A percentile compares a stretch with the other conserved stretches of the same genome.
phyloP scores from a whole-genome alignment of 1,140 invertebrate species.

The Lepidurus arcticus region DNA sequence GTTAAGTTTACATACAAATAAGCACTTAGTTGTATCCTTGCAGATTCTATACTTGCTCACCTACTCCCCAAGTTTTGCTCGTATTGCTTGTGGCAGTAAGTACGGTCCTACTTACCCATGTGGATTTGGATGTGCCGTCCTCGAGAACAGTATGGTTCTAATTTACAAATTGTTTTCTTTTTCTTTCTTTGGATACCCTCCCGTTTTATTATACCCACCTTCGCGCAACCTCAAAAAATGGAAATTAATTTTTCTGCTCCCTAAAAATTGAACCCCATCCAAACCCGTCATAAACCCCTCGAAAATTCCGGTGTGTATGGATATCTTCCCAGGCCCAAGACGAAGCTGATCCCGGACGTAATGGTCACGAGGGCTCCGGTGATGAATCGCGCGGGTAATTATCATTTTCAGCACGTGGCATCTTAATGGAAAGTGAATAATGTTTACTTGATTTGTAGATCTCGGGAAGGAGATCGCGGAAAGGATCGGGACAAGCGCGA shows the following conservation, averaged over 20 bases:
- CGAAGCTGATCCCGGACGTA: background rate
- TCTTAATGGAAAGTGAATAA: background rate
- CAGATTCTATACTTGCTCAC: constrained; percentile 18
- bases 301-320: constrained; percentile 12
- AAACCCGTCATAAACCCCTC: background rate
- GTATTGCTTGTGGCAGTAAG: constrained; percentile 14
- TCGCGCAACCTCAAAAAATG: background rate
- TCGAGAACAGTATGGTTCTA: background rate
- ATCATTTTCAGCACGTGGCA: background rate
- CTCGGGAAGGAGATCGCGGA: constrained; percentile 41
- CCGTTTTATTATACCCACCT: background rate
- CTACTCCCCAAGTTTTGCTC: constrained; percentile 21
- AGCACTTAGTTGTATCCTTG: constrained; percentile 21
- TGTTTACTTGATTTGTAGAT: background rate
- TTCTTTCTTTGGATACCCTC: constrained; percentile 19
- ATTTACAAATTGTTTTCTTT: constrained; percentile 19
- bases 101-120: constrained; percentile 21
- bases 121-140: background rate
- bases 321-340: constrained; percentile 21
- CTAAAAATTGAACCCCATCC: background rate
- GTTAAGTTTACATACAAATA: constrained; percentile 16
- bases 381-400: background rate
- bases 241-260: background rate
- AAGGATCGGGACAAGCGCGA: constrained; percentile 38
- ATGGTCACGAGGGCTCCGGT: background rate